phyloP scores from a whole-genome alignment of 2,797 vertebrate genomes.

The Sebastes nivosus region DNA sequence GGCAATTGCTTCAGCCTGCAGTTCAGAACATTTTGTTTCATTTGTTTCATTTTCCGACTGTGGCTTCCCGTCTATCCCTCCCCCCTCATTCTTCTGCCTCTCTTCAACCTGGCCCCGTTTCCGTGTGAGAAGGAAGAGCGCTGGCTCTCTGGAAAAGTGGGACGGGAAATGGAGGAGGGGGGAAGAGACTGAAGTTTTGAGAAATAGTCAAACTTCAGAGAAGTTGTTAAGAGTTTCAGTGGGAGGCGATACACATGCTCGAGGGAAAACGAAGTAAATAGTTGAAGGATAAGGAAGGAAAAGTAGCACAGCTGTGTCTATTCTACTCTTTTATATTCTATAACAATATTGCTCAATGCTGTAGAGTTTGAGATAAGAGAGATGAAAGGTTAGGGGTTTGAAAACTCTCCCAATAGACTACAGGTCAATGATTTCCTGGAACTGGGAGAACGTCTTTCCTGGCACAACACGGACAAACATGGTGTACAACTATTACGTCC shows the following conservation, averaged over 20 bases:
- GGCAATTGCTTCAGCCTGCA: conserved; percentile 52
- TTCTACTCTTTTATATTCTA: not conserved
- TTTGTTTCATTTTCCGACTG: conserved; percentile 67
- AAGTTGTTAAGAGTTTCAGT: conserved; percentile 16
- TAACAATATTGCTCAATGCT: conserved; percentile 22
- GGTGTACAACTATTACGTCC: not conserved
- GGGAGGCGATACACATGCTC: not conserved
- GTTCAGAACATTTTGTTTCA: conserved; percentile 79
- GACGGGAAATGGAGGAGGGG: conserved; percentile 38
- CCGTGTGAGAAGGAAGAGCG: conserved; percentile 62
- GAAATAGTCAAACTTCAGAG: conserved; percentile 40
- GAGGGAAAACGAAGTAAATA: not conserved
- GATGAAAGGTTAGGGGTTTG: conserved; percentile 17
- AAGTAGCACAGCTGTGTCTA: not conserved
- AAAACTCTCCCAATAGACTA: not conserved
- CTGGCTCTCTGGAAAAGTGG: conserved; percentile 37
- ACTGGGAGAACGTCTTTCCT: conserved; percentile 26
- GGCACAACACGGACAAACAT: conserved; percentile 1
- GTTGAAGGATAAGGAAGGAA: not conserved
- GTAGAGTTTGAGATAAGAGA: conserved; percentile 4
- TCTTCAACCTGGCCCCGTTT: conserved; percentile 57
- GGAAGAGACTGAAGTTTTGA: not conserved
- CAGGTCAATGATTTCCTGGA: conserved; percentile 44
- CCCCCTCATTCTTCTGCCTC: conserved; percentile 65
- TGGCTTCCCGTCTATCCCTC: conserved; percentile 75